Conservation (phyloP, 2,797 vertebrate species). For the Dallia pectoralis region DNA sequence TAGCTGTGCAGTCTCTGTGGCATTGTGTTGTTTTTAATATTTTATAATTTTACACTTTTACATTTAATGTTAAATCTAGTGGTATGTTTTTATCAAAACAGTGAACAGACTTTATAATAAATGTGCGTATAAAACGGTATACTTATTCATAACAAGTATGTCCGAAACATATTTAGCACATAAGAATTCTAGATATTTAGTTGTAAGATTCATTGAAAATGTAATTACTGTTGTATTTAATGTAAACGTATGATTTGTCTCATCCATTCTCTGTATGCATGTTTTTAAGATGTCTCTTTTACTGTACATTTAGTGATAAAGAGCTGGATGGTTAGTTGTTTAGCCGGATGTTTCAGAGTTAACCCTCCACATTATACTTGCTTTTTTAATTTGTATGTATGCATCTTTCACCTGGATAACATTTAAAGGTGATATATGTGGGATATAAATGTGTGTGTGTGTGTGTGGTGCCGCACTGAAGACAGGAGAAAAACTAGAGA, state of each 20-base stretch:
- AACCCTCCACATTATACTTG: too few relatives aligned
- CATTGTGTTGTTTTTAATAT: background rate
- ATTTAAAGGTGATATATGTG: background rate
- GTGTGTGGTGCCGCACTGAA: background rate
- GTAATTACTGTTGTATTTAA: slow-evolving; percentile 15
- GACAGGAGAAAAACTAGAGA: too few relatives aligned
- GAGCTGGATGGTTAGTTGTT: too few relatives aligned
- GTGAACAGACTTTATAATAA: background rate
- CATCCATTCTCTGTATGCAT: too few relatives aligned
- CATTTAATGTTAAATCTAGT: background rate
- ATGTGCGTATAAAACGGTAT: slow-evolving; percentile 9
- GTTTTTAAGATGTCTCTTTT: too few relatives aligned
- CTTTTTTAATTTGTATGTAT: too few relatives aligned
- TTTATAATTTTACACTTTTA: background rate
- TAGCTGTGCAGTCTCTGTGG: background rate
- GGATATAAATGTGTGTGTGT: slow-evolving; percentile 7
- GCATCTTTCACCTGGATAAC: too few relatives aligned
- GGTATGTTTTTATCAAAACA: background rate
- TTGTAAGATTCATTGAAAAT: background rate
- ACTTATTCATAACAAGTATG: slow-evolving; percentile 29
- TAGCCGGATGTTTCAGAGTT: too few relatives aligned
- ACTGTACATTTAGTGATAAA: too few relatives aligned
- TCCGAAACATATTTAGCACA: slow-evolving; percentile 33
- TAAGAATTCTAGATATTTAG: slow-evolving; percentile 2
- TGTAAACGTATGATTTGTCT: slow-evolving; percentile 5